Evolutionary conservation across 2,113 vertebrate genomes (phyloP).

Genomic region (Ceyx cyanopectus): DNA sequence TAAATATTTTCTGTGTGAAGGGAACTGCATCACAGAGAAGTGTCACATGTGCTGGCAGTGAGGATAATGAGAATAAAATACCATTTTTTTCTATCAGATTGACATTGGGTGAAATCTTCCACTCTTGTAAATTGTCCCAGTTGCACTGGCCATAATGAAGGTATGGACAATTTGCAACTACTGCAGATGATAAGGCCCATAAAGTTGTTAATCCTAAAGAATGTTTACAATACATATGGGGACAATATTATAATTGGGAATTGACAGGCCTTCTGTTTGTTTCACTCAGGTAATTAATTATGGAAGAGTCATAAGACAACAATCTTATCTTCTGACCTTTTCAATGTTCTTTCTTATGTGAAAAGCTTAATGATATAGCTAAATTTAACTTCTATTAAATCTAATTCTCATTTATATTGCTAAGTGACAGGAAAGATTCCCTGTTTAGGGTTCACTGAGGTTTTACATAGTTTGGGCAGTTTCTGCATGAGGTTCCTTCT

Average conservation of each 20-base stretch:
- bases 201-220: background rate
- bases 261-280: background rate
- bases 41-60: background rate
- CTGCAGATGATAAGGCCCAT: background rate
- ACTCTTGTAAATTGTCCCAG: background rate
- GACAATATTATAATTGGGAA: background rate
- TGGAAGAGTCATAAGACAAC: background rate
- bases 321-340: background rate
- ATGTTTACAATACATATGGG: background rate
- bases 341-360: background rate
- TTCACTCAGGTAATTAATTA: background rate
- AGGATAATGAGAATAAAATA: slow-evolving; percentile 8
- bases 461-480: background rate
- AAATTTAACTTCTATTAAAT: background rate
- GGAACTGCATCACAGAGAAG: background rate
- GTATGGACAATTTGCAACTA: background rate
- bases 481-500: background rate
- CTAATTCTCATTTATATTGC: background rate
- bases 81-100: background rate
- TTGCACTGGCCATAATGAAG: background rate
- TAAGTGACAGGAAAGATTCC: background rate
- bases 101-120: background rate
- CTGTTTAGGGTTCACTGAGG: background rate
- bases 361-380: background rate
- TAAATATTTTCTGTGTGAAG: background rate